Evolutionary conservation across 1,140 invertebrate species (phyloP).

Genomic region (Ostrea denselamellosa): DNA sequence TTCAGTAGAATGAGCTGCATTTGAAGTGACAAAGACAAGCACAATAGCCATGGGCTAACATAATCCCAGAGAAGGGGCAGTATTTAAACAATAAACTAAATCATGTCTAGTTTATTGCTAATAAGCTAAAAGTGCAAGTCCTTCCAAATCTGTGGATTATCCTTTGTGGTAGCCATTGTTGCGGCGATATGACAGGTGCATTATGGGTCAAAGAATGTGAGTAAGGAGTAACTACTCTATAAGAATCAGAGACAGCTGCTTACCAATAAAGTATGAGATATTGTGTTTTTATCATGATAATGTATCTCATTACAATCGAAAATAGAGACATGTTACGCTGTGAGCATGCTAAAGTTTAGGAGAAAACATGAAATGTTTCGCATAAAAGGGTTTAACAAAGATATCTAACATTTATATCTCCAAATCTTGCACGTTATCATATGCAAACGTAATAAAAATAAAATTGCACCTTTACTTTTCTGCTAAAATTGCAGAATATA

Average conservation of each 20-base stretch:
- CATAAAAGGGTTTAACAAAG: no score
- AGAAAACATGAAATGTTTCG: no score
- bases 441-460: no score
- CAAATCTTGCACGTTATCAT: no score
- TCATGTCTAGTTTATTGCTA: not conserved
- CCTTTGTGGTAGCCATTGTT: not conserved
- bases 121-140: not conserved
- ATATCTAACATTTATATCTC: no score
- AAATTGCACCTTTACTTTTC: no score
- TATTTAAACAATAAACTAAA: not conserved
- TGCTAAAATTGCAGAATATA: not conserved
- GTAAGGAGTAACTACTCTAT: not conserved
- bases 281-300: no score
- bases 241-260: no score
- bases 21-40: not conserved
- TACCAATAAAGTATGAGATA: no score
- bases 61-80: not conserved
- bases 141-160: not conserved
- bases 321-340: no score
- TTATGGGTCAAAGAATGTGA: slow-evolving; percentile 5
- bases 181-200: not conserved
- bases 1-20: not conserved
- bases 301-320: no score
- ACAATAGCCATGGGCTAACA: not conserved
- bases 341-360: no score